Evolutionary conservation across 2,113 vertebrate species (phyloP), one percentile per base, ranked within the genome.

Genomic region (Donacobius atricapilla): DNA sequence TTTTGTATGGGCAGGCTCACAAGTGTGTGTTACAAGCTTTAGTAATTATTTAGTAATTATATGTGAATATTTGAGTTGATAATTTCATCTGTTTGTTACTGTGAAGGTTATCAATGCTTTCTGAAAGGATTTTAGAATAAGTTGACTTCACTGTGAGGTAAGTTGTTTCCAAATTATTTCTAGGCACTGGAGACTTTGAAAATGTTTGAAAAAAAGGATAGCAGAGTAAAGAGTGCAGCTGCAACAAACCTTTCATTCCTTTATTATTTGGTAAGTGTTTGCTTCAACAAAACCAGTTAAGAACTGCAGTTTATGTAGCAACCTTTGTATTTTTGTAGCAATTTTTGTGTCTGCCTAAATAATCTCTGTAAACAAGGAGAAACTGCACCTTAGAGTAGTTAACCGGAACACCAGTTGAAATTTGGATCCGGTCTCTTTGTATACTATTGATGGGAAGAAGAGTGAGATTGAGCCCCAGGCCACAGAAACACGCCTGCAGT

Each of bases 131-230:
- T 84, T 58, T 84, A 17, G 6, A 83, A 3, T 70, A 47, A 69
- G 10, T 39, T 84, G 40, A 6, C 80, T 87, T 83, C 56, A 80
- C 5, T 81, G 65, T 56, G 40, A 83, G 50, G 6, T 97, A 83
- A 97, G 7, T 81, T 89, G 35, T 79, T 95, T 53, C 28, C 89
- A 68, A 89, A 96, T 93, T 84, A 53, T 48, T 97, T 98, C 37
- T 94, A 99, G 99, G 99, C 99, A 51, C 98, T 99, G 65, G 99
- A 99, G 87, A 99, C 98, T 8, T 97, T 99, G 93, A 99, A 99
- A 98, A 99, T 98, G 68, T 99, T 99, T 97, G 99, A 99, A 97
- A 99, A 99, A 97, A 99, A 99, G 85, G 99, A 99, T 86, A 99
- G 98, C 96, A 97, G 99, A 97, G 99, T 99, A 66, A 99, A 99